A percentile compares a stretch with the other conserved stretches of the same genome.
Evolutionary conservation across 2,797 vertebrate genomes (phyloP).

Genomic region (Philypnodon macrostomus): DNA sequence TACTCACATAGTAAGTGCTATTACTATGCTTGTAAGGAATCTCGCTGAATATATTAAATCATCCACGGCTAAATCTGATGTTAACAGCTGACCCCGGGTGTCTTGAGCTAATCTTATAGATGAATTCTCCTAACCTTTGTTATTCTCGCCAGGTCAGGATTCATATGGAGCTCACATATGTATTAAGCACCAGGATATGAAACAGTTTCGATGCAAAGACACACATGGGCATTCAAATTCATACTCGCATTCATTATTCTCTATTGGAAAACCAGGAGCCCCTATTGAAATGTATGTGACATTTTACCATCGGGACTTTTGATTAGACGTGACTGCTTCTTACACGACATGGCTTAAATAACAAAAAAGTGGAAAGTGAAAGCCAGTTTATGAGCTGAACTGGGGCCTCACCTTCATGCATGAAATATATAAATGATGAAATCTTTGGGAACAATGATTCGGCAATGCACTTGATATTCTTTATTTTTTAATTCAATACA

Average conservation of each 20-base stretch:
- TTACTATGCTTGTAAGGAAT: slow-evolving; percentile 23
- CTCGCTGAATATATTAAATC: slow-evolving; percentile 18
- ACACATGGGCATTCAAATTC: slow-evolving; percentile 12
- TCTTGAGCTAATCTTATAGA: slow-evolving; percentile 3
- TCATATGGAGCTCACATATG: slow-evolving; percentile 13
- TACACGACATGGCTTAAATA: slow-evolving; percentile 23
- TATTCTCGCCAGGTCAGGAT: slow-evolving; percentile 1
- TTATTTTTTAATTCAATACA: no score
- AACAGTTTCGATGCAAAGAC: slow-evolving; percentile 6
- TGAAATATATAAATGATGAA: no score
- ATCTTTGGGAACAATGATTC: no score
- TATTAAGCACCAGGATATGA: slow-evolving; percentile 8
- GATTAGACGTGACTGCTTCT: slow-evolving; percentile 51
- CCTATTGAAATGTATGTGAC: slow-evolving; percentile 45
- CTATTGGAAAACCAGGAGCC: slow-evolving; percentile 46
- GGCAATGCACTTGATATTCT: no score
- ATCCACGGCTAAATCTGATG: slow-evolving; percentile 10
- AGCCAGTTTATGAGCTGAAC: background rate
- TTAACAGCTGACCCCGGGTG: slow-evolving; percentile 5
- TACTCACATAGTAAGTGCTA: slow-evolving; percentile 16
- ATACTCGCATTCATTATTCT: slow-evolving; percentile 21
- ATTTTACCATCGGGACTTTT: slow-evolving; percentile 53
- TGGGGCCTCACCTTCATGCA: background rate
- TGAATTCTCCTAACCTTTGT: background rate
- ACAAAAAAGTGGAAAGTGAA: slow-evolving; percentile 3